These are phyloP conservation scores for Pachypanchax playfairii DNA, from an alignment of 2,113 vertebrate genomes.

Conservation along the genomic window DNA sequence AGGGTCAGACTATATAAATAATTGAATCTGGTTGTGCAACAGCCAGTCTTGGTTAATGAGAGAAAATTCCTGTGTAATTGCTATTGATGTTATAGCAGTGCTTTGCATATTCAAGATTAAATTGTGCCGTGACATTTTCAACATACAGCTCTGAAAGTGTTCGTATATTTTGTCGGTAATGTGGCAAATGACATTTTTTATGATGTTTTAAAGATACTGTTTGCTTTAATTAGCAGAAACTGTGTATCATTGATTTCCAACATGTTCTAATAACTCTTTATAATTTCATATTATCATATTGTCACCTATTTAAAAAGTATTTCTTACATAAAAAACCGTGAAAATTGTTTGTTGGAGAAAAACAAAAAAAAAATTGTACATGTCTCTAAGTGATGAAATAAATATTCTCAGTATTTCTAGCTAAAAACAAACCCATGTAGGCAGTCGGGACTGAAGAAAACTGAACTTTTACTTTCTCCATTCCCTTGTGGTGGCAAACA, in stretches of 20 bases:
- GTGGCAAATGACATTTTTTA: not conserved
- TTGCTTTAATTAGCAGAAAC: not conserved
- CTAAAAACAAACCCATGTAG: not conserved
- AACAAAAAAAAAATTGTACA: not conserved
- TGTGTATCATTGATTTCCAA: no score
- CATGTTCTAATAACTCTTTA: no score
- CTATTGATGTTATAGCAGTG: not conserved
- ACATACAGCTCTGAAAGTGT: not conserved
- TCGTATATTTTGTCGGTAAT: not conserved
- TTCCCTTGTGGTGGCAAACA: not conserved
- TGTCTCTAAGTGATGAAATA: not conserved
- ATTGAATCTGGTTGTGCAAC: not conserved
- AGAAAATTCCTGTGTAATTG: not conserved
- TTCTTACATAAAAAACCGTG: slow-evolving; percentile 4
- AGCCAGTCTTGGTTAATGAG: accelerated
- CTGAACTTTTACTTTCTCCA: slow-evolving; percentile 2
- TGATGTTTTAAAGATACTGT: not conserved
- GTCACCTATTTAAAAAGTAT: no score
- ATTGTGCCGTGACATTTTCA: not conserved
- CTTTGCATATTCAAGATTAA: not conserved
- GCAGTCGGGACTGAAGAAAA: slow-evolving; percentile 1
- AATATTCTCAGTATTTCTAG: slow-evolving; percentile 4
- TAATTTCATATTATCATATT: no score
- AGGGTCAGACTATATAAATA: not conserved
- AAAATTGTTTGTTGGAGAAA: slow-evolving; percentile 1